These are phyloP conservation scores for Ornithoptera alexandrae DNA, from an alignment of 2,888 invertebrate species.

Conservation along the genomic window DNA sequence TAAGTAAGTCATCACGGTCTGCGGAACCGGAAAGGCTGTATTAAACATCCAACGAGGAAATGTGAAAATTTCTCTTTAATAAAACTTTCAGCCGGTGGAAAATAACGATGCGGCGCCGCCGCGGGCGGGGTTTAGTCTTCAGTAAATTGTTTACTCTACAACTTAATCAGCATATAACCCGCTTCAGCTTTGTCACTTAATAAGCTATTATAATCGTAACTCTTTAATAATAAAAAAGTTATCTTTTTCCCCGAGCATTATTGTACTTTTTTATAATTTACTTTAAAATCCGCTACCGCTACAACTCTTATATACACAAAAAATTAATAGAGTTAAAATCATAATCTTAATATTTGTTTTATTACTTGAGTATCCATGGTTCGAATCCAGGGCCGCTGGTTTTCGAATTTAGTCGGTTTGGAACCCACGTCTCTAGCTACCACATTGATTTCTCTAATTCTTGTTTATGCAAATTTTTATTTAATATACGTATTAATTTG, in stretches of 20 bases:
- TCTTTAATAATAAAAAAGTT: not conserved
- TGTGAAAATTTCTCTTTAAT: slow-evolving; percentile 11
- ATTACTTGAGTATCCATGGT: too few species aligned
- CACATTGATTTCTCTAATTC: too few species aligned
- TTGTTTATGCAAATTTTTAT: too few species aligned
- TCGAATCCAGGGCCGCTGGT: too few species aligned
- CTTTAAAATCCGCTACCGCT: not conserved
- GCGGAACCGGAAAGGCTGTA: not conserved
- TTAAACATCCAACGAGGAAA: slow-evolving; percentile 4
- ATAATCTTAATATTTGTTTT: too few species aligned
- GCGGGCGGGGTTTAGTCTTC: slow-evolving; percentile 22
- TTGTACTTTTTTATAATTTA: not conserved
- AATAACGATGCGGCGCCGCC: slow-evolving; percentile 5
- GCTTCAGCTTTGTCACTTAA: slow-evolving; percentile 27
- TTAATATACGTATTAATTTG: too few species aligned
- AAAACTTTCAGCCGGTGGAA: not conserved
- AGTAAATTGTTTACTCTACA: slow-evolving; percentile 21
- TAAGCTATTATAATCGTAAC: not conserved
- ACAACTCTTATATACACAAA: not conserved
- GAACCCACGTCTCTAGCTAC: too few species aligned
- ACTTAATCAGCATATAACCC: slow-evolving; percentile 26
- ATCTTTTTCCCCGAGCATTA: not conserved
- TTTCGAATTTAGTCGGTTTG: too few species aligned
- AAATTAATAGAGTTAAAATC: too few species aligned
- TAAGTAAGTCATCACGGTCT: too few species aligned